Conservation (phyloP, 1,140 invertebrate species). For the Reticulitermes speratus region DNA sequence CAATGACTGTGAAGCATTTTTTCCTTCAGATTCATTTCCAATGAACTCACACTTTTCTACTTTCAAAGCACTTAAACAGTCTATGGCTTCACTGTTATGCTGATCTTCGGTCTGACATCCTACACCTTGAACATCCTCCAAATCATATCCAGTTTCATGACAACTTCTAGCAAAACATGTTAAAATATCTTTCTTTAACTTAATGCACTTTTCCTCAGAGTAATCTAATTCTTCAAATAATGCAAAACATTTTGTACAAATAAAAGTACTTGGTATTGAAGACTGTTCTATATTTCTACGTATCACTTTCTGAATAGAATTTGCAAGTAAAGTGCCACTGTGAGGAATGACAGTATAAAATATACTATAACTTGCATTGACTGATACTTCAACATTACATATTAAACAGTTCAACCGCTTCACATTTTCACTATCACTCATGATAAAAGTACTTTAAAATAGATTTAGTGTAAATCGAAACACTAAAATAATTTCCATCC, state of each 20-base stretch:
- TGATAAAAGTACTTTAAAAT: constrained; percentile 18
- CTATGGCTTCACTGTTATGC: not conserved
- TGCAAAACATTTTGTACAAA: constrained; percentile 44
- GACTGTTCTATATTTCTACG: constrained; percentile 29
- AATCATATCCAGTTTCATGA: constrained; percentile 33
- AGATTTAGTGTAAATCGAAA: not conserved
- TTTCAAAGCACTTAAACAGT: not conserved
- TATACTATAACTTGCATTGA: constrained; percentile 41
- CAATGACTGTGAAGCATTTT: not conserved
- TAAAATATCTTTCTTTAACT: constrained; percentile 43
- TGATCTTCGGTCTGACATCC: constrained; percentile 32
- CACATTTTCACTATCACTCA: constrained; percentile 28
- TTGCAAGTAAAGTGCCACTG: constrained; percentile 40
- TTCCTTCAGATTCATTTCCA: constrained; percentile 15
- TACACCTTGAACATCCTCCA: constrained; percentile 22
- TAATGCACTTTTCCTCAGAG: constrained; percentile 43
- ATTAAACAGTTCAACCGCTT: constrained; percentile 41
- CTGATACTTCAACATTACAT: constrained; percentile 41
- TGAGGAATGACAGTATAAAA: constrained; percentile 43
- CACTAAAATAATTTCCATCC: not conserved
- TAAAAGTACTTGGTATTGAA: constrained; percentile 39
- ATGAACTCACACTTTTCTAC: not conserved
- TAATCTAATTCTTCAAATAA: constrained; percentile 46
- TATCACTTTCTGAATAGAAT: constrained; percentile 41
- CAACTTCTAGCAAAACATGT: constrained; percentile 39